Conservation (phyloP, 2,113 vertebrate genomes). For the Xenus cinereus region DNA sequence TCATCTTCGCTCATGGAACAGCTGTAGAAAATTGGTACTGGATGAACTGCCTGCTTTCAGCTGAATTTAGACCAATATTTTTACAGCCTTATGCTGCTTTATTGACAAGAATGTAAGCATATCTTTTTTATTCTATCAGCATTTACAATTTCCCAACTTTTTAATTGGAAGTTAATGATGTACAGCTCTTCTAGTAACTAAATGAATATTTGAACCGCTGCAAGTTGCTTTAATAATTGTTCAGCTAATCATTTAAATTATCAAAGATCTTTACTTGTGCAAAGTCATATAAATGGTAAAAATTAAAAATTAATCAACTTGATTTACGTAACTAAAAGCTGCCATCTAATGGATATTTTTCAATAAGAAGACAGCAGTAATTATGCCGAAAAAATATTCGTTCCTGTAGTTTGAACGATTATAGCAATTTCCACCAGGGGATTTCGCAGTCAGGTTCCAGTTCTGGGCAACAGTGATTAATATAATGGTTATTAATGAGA, state of each 20-base stretch:
- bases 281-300: constrained; percentile 79
- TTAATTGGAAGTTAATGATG: constrained; percentile 78
- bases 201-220: constrained; percentile 77
- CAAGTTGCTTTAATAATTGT: constrained; percentile 84
- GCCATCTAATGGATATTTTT: constrained; percentile 95
- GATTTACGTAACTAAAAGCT: constrained; percentile 93
- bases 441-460: constrained; percentile 95
- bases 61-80: not conserved
- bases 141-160: constrained; percentile 66
- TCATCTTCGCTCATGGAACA: not conserved
- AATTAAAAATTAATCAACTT: constrained; percentile 96
- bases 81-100: not conserved
- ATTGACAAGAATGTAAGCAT: not conserved
- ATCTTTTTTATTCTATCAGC: constrained; percentile 52
- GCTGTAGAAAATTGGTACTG: not conserved
- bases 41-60: not conserved
- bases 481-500: constrained; percentile 95
- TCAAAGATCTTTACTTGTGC: constrained; percentile 91
- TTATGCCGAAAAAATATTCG: constrained; percentile 89
- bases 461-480: constrained; percentile 97
- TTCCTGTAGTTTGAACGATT: constrained; percentile 96
- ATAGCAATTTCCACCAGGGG: constrained; percentile 98
- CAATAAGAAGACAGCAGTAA: constrained; percentile 96
- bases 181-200: constrained; percentile 72
- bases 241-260: constrained; percentile 91